These are phyloP conservation scores for Neoarius graeffei DNA, from an alignment of 2,113 vertebrate species.

Conservation along the genomic window DNA sequence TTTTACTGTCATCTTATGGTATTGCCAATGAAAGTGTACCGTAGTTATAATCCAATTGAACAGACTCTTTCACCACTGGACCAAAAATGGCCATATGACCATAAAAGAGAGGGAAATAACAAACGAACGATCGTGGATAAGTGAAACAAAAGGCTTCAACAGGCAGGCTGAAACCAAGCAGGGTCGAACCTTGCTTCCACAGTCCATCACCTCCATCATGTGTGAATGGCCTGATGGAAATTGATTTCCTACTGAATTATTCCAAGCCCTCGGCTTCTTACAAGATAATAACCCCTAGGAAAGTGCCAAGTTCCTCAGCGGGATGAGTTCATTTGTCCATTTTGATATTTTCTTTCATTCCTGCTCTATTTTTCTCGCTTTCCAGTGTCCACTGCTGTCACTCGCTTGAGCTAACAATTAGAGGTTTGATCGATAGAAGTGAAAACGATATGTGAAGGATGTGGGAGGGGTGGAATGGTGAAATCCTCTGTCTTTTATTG, in stretches of 20 bases:
- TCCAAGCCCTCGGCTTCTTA: constrained; percentile 52
- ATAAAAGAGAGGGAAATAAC: constrained; percentile 51
- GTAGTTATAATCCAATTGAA: neutral
- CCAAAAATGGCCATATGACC: neutral
- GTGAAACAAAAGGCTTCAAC: constrained; percentile 45
- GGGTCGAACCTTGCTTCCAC: constrained; percentile 53
- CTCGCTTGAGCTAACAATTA: constrained; percentile 61
- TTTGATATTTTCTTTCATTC: constrained; percentile 58
- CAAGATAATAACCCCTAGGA: constrained; percentile 51
- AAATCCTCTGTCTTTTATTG: constrained; percentile 34
- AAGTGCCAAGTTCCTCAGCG: constrained; percentile 38
- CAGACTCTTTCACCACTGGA: neutral
- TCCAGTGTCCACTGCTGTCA: constrained; percentile 41
- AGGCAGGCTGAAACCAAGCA: constrained; percentile 43
- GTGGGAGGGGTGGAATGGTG: constrained; percentile 15
- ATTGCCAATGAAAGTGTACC: constrained; percentile 7
- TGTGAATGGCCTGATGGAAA: constrained; percentile 67
- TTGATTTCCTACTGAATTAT: constrained; percentile 76
- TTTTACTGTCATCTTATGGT: constrained; percentile 25
- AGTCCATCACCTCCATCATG: constrained; percentile 64
- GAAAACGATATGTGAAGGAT: constrained; percentile 51
- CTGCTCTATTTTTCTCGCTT: constrained; percentile 46
- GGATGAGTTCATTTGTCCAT: constrained; percentile 65
- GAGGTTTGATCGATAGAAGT: constrained; percentile 59
- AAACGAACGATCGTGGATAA: constrained; percentile 50